Conservation (phyloP, 2,797 vertebrate species). For the Acipenser ruthenus region DNA sequence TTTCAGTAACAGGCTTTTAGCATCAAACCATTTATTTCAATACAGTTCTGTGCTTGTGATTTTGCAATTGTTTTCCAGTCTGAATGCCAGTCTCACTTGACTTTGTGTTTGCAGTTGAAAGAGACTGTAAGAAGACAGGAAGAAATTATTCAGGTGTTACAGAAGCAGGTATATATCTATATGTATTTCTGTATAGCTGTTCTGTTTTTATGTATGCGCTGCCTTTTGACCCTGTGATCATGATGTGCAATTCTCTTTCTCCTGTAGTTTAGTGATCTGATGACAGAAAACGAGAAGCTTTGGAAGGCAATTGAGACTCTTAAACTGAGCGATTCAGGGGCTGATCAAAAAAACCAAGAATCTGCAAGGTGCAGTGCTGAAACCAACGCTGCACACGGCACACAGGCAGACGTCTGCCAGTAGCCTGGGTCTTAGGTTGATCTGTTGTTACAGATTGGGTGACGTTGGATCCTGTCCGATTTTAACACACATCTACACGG, state of each 20-base stretch:
- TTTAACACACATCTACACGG: constrained; percentile 10
- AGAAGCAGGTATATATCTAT: constrained; percentile 52
- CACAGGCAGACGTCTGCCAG: constrained; percentile 41
- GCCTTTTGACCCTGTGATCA: background rate
- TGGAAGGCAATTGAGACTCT: constrained; percentile 53
- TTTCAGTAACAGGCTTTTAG: too few species aligned
- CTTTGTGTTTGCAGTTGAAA: constrained; percentile 46
- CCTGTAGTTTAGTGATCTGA: constrained; percentile 54
- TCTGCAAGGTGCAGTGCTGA: constrained; percentile 26
- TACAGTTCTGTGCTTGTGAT: too few species aligned
- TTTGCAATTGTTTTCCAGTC: too few species aligned
- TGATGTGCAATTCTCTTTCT: background rate
- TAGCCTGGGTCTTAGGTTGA: constrained; percentile 25
- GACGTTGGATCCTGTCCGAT: constrained; percentile 22
- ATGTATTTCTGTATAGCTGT: background rate
- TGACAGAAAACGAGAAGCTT: constrained; percentile 58
- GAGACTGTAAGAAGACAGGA: constrained; percentile 53
- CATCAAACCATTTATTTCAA: too few species aligned
- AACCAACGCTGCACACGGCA: constrained; percentile 30
- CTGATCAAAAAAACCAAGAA: constrained; percentile 28
- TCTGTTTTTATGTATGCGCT: background rate
- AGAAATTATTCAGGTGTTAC: constrained; percentile 55
- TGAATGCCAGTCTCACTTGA: too few species aligned
- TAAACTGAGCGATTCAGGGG: constrained; percentile 24
- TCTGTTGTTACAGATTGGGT: constrained; percentile 12